Evolutionary conservation across 2,797 vertebrate genomes (phyloP).

Genomic region (Glyptemys insculpta): DNA sequence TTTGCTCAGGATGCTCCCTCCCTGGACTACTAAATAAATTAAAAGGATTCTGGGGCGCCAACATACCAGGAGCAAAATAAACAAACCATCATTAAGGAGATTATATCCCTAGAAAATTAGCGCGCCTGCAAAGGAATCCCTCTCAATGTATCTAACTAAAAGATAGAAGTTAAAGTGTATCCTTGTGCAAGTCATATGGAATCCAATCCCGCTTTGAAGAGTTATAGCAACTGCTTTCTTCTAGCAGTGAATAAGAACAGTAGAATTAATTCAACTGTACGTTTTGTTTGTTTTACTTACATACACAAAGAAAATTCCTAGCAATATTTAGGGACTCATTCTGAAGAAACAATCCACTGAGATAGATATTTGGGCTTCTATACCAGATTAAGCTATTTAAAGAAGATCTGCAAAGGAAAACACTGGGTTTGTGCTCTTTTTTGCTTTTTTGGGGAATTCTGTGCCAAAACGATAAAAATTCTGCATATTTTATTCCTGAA

Average conservation of each 20-base stretch:
- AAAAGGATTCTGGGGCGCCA: fast-evolving
- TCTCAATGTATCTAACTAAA: not conserved
- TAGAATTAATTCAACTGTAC: fast-evolving
- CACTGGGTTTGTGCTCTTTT: fast-evolving
- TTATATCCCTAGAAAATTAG: fast-evolving
- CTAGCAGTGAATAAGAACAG: fast-evolving
- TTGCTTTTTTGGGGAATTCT: fast-evolving
- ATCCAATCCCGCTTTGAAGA: fast-evolving
- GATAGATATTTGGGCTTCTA: not conserved
- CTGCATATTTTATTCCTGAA: no score
- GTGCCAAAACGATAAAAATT: no score
- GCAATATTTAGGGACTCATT: not conserved
- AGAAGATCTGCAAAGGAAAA: fast-evolving
- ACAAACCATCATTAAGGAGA: fast-evolving
- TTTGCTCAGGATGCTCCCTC: fast-evolving
- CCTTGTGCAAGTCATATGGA: fast-evolving
- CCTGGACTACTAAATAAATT: fast-evolving
- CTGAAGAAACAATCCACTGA: fast-evolving
- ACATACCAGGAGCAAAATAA: fast-evolving
- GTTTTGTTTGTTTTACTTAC: not conserved
- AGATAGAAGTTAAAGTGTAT: fast-evolving
- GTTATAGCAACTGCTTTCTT: fast-evolving
- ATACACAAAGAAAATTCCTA: fast-evolving
- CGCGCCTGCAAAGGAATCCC: fast-evolving
- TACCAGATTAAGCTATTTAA: fast-evolving